A percentile compares a stretch with the other conserved stretches of the same genome.
Conservation (phyloP, 1,140 invertebrate genomes). For the Venustaconcha ellipsiformis region DNA sequence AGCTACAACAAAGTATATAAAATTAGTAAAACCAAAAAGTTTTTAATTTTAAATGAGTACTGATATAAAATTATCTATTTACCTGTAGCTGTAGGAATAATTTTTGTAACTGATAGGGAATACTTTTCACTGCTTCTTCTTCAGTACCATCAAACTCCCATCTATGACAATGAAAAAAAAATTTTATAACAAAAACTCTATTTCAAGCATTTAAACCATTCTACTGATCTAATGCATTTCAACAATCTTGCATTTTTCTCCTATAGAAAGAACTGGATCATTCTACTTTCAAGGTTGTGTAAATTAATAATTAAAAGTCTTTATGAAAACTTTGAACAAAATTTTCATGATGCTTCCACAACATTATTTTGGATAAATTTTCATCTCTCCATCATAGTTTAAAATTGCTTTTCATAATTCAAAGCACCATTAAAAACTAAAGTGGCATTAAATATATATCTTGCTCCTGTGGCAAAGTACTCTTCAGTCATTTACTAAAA, state of each 20-base stretch:
- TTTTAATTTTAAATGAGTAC: no score
- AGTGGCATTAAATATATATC: no score
- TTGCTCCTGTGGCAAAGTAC: no score
- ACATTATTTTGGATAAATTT: no score
- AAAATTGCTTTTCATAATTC: no score
- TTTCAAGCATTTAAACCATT: background rate
- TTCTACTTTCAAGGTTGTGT: background rate
- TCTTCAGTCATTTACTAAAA: no score
- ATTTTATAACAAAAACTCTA: background rate
- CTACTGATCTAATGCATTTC: background rate
- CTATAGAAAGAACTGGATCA: background rate
- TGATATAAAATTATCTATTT: slow-evolving; percentile 24
- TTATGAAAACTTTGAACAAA: background rate
- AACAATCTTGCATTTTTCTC: background rate
- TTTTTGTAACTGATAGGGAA: slow-evolving; percentile 89
- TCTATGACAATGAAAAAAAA: slow-evolving; percentile 43
- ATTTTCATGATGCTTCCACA: no score
- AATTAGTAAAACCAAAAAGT: no score
- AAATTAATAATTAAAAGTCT: background rate
- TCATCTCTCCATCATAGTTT: no score
- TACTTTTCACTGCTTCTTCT: slow-evolving; percentile 75
- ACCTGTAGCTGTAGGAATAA: slow-evolving; percentile 90
- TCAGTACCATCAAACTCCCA: slow-evolving; percentile 83
- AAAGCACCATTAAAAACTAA: no score
- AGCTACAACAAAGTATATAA: no score